Base-by-base conservation (phyloP, 2,888 invertebrate species). In the Chydorus sphaericus region DNA sequence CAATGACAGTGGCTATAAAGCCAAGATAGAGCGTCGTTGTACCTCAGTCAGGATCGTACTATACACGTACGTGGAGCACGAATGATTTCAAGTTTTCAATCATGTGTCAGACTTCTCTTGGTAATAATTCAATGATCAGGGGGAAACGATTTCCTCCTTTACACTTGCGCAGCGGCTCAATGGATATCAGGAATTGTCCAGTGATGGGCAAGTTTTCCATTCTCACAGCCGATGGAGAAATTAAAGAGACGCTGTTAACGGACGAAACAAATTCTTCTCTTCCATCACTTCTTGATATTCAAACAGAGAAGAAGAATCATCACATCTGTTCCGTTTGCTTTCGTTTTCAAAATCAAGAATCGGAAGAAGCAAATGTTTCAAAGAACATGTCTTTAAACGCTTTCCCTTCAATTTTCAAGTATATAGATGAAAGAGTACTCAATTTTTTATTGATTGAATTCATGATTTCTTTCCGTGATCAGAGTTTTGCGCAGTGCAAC, bases 401-500 rank as follows among this genome's bases (percentile, higher is more conserved):
- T 5, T 20, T 44, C 6, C 4, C 11, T 5, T 8, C 23, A 23
- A 28, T 44, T 26, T 44, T 44, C 26, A 23, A 44, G 44, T 44
- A 44, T 26, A 28, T 44, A 23, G 5, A 4, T 7, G 8, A n/a
- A n/a, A 33, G 33, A 52, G n/a, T 23, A 31, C 33, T 18, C 33
- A 11, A 52, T 52, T 52, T 52, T 16, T 52, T 23, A 54, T 18
- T 33, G 11, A 26, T 20, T 20, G 16, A 23, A 31, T 31, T 20
- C 36, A 2, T 50, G 8, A 36, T 33, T 11, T 14, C 62, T 65
- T 62, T 63, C 62, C 61, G 63, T 65, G 66, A 70, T 51, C 77
- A 88, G 88, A 65, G 76, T 84, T 62, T 68, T 84, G 49, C 80
- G 81, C 59, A 71, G 74, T 61, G 84, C 85, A 11, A 77, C 85